Conservation (phyloP, 2,113 vertebrate genomes). For the Puntigrus tetrazona region DNA sequence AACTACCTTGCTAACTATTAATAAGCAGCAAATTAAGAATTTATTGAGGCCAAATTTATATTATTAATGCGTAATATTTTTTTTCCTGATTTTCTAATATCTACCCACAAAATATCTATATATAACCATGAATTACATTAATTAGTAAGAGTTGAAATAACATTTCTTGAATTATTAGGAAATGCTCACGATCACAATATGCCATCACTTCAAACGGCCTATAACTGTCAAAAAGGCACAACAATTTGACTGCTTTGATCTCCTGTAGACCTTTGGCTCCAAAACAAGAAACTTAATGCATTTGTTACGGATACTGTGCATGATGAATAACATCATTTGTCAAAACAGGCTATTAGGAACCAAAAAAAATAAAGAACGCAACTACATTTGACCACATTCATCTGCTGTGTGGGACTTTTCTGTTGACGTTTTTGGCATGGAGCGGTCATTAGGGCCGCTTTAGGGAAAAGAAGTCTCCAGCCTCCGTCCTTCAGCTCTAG, state of each 20-base stretch:
- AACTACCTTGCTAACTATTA: no score
- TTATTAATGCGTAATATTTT: no score
- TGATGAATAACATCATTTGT: constrained; percentile 15
- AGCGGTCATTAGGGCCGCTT: constrained; percentile 8
- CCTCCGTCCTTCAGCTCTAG: background rate
- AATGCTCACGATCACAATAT: background rate
- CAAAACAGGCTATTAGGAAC: constrained; percentile 21
- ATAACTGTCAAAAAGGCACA: background rate
- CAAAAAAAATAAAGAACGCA: background rate
- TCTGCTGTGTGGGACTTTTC: background rate
- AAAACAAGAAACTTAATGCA: background rate
- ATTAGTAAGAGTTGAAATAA: background rate
- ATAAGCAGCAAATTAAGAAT: no score
- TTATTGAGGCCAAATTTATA: no score
- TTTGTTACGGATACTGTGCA: background rate
- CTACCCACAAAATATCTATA: background rate
- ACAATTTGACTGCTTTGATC: background rate
- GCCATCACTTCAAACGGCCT: background rate
- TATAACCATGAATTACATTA: background rate
- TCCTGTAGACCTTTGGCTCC: background rate
- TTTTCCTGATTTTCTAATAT: background rate
- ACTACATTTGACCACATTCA: constrained; percentile 22
- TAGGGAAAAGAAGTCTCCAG: background rate
- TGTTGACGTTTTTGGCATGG: constrained; percentile 27
- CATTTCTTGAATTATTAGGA: background rate